Base-by-base conservation (phyloP, 1,140 invertebrate species). In the Plutomurus gul region DNA sequence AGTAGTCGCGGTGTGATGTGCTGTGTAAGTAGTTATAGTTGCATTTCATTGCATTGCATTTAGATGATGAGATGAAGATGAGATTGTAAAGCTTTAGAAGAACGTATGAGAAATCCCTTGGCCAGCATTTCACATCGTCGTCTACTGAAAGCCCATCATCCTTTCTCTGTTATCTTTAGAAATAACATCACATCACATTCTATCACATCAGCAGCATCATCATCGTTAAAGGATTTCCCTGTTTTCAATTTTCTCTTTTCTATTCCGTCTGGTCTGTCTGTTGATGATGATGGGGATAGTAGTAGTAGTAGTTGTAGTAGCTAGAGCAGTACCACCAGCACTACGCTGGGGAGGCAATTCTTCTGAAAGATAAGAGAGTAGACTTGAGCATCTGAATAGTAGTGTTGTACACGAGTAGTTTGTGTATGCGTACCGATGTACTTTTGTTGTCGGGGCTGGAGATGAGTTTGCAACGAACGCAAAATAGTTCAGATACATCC, bases 171-270 rank as follows among this genome's bases (percentile, higher is more conserved):
- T 65, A 65, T 65, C 56, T 65, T 65, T 65, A 27, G 25, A 65
- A 65, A 65, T 30, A 65, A 65, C 56, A 65, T 65, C 56, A 36
- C 56, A 65, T 65, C 25, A 65, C 56, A 65, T 65, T 30, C 56
- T 65, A 65, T 65, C 56, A 65, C 70, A 43, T 72, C 70, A 72
- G 36, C 70, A 72, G 36, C 70, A 72, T 72, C 70, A 72, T 43
- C 36, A 72, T 72, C 70, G 70, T 72, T 72, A 72, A 72, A 72
- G 70, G 70, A 43, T 72, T 72, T 72, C 36, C 70, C 39, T 72
- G 70, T 72, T 72, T 72, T 72, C 70, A 72, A 72, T 72, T 72
- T 72, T 72, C 70, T 37, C 70, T 72, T 65, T 65, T 65, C 25
- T 30, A 65, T 65, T 65, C 56, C 27, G 56, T 65, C 56, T 65